Evolutionary conservation across 2,888 invertebrate species (phyloP).

Genomic region (Helicoverpa assulta): DNA sequence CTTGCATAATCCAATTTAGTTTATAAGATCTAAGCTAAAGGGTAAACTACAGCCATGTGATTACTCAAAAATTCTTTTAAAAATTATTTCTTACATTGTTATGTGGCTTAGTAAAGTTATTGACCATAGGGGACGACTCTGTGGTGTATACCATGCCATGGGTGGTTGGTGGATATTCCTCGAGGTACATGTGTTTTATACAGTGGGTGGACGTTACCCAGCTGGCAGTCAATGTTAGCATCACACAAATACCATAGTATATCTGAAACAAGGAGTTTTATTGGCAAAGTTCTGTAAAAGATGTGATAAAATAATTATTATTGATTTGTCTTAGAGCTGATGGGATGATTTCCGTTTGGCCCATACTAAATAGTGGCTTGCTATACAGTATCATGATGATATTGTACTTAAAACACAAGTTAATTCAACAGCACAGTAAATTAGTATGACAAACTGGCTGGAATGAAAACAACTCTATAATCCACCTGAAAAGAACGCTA

Average conservation of each 20-base stretch:
- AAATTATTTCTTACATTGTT: constrained; percentile 75
- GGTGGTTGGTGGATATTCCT: constrained; percentile 80
- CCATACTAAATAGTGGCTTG: too few relatives aligned
- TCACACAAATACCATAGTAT: constrained; percentile 96
- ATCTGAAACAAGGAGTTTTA: constrained; percentile 89
- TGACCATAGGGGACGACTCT: constrained; percentile 73
- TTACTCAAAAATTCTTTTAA: background rate
- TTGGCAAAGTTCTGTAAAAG: background rate
- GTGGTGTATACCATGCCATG: constrained; percentile 84
- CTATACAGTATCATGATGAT: too few relatives aligned
- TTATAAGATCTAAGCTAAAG: background rate
- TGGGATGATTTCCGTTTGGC: too few relatives aligned
- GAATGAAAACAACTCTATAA: background rate
- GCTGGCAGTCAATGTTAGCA: constrained; percentile 95
- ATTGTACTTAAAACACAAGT: too few relatives aligned
- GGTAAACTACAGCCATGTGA: background rate
- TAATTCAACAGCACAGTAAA: too few relatives aligned
- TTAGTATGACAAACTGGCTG: too few relatives aligned
- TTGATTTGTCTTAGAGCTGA: too few relatives aligned
- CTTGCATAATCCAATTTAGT: too few relatives aligned
- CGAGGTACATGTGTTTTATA: constrained; percentile 95
- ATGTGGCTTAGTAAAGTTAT: constrained; percentile 79
- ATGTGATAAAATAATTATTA: too few relatives aligned
- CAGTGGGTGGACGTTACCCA: constrained; percentile 98
- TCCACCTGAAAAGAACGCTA: background rate